Base-by-base conservation (phyloP, 2,888 invertebrate genomes). In the Alloscopus bannaensis region DNA sequence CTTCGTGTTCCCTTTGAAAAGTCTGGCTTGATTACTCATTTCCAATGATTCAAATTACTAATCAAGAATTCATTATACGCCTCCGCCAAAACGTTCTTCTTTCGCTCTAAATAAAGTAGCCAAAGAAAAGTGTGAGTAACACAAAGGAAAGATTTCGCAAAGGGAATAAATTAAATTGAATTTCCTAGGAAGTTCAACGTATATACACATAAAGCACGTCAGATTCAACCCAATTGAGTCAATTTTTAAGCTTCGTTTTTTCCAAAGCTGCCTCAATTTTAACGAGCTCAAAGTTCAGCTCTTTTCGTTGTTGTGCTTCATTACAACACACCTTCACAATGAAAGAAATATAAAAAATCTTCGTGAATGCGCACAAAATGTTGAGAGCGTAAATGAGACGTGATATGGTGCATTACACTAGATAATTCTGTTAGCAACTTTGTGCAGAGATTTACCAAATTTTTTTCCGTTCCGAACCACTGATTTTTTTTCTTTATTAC, bases 401-500 rank as follows among this genome's bases (percentile, higher is more conserved):
- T 22, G 24, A 20, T 52, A 24, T 52, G 24, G 6, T 55, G 26
- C 55, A 26, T 55, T 26, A 55, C 55, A 18, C 55, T 55, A 26
- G 16, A 26, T 55, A n/a, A 55, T 55, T 16, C 6, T 26, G 26
- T 55, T 55, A 28, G n/a, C n/a, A n/a, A n/a, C n/a, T n/a, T n/a
- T n/a, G n/a, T 55, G 55, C 24, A 24, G 55, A n/a, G 36, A 29
- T 72, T 50, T 42, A 72, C 40, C 52, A 6, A 45, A 31, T 22
- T 42, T 70, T 64, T 71, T n/a, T 26, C 16, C 62, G 72, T 72
- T 72, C 72, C 72, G 40, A 16, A 28, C 72, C 52, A 72, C 26
- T 72, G 72, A 72, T 36, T 72, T 72, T n/a, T 59, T 52, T 31
- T 70, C 59, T 59, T 70, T 70, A 70, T 70, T 60, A 29, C 70